A percentile compares a stretch with the other conserved stretches of the same genome.
Conservation (phyloP, 2,113 vertebrate species). For the Prionailurus viverrinus region DNA sequence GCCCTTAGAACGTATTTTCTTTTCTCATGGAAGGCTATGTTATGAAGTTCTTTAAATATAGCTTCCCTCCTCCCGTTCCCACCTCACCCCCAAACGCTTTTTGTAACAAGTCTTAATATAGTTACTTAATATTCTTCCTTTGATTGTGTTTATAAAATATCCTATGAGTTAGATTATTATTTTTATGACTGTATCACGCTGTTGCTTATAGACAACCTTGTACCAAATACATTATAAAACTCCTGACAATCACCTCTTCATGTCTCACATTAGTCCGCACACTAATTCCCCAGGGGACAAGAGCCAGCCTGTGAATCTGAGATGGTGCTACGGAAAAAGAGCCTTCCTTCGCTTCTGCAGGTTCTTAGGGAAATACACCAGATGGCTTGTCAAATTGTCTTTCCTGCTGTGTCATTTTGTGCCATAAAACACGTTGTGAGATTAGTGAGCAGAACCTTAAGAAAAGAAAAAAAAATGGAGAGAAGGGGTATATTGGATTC, state of each 20-base stretch:
- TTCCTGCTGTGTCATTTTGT: not conserved
- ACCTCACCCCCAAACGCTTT: not conserved
- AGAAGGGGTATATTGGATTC: not conserved
- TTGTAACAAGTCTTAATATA: not conserved
- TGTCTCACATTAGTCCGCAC: not conserved
- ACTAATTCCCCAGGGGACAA: not conserved
- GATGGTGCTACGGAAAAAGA: not conserved
- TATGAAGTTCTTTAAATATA: not conserved
- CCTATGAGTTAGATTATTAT: not conserved
- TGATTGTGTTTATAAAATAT: not conserved
- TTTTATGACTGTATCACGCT: not conserved
- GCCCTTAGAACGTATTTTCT: not conserved
- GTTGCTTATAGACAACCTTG: not conserved
- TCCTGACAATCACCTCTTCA: not conserved
- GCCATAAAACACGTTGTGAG: not conserved
- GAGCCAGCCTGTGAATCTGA: not conserved
- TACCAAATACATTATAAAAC: not conserved
- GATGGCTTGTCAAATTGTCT: conserved; percentile 40
- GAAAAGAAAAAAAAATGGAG: not conserved
- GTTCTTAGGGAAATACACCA: conserved; percentile 10
- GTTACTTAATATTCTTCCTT: not conserved
- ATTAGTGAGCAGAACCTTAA: not conserved
- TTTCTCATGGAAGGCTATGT: not conserved
- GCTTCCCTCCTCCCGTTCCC: not conserved
- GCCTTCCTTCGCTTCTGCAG: not conserved